Evolutionary conservation across 2,113 vertebrate species (phyloP).

Genomic region (Gallinago media): DNA sequence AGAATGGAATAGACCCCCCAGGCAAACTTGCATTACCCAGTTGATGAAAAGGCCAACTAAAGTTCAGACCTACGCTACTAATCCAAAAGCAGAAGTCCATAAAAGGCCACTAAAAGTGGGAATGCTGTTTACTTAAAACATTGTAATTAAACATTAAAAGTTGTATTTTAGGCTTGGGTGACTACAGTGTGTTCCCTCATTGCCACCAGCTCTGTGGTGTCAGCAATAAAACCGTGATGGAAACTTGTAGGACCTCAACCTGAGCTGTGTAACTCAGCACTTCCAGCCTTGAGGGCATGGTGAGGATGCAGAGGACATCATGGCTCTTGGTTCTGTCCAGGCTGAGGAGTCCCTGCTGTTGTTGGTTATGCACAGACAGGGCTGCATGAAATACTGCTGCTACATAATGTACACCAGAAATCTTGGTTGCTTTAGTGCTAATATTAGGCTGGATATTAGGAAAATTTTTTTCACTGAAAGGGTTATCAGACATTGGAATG

Average conservation of each 20-base stretch:
- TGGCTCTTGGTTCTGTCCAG: neutral
- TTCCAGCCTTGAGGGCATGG: neutral
- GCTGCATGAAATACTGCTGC: neutral
- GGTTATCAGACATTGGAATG: no score
- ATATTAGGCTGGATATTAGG: neutral
- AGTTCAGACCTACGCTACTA: neutral
- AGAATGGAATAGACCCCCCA: neutral
- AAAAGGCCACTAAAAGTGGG: neutral
- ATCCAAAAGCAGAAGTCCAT: neutral
- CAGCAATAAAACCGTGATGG: neutral
- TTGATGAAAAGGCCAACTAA: neutral
- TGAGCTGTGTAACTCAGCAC: neutral
- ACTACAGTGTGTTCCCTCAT: accelerated
- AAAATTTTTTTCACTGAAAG: no score
- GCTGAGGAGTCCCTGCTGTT: neutral
- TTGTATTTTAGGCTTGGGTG: neutral
- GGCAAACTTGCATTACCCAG: neutral
- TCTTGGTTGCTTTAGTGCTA: neutral
- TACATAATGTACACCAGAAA: neutral
- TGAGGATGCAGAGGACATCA: neutral
- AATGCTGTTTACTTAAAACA: neutral
- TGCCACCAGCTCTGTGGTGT: accelerated
- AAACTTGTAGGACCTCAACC: neutral
- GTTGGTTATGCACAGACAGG: neutral
- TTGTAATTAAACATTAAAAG: neutral